Conservation (phyloP, 2,888 invertebrate genomes). For the Bimastos eiseni region DNA sequence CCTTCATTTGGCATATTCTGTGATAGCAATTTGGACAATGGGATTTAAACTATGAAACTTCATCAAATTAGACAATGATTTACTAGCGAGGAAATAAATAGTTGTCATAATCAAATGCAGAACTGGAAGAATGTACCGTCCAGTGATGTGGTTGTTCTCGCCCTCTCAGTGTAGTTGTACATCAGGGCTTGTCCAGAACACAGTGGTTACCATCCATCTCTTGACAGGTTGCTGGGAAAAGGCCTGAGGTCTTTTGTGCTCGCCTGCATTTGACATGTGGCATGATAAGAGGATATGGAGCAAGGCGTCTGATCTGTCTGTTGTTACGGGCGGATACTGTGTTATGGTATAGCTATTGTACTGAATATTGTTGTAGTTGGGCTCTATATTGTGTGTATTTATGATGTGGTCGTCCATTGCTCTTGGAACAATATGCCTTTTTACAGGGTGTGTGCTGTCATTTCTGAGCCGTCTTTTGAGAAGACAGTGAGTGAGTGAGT, state of each 20-base stretch:
- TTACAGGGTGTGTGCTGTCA: not conserved
- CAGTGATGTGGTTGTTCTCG: not conserved
- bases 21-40: not conserved
- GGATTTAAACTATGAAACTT: not conserved
- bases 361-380: not conserved
- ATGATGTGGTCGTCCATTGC: not conserved
- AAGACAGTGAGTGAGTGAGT: not conserved
- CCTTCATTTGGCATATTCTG: not conserved
- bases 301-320: not conserved
- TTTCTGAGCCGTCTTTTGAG: not conserved
- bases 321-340: not conserved
- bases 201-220: not conserved
- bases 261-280: not conserved
- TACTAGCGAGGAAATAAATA: not conserved
- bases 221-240: not conserved
- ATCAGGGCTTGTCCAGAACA: not conserved
- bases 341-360: not conserved
- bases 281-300: not conserved
- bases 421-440: not conserved
- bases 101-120: not conserved
- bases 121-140: not conserved
- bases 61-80: not conserved
- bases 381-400: not conserved
- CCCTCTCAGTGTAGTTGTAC: not conserved
- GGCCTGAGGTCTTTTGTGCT: not conserved